These are phyloP conservation scores for Aphrocallistes beatrix DNA, from an alignment of 37 sponge, comb jelly and placozoan species.

Conservation along the genomic window DNA sequence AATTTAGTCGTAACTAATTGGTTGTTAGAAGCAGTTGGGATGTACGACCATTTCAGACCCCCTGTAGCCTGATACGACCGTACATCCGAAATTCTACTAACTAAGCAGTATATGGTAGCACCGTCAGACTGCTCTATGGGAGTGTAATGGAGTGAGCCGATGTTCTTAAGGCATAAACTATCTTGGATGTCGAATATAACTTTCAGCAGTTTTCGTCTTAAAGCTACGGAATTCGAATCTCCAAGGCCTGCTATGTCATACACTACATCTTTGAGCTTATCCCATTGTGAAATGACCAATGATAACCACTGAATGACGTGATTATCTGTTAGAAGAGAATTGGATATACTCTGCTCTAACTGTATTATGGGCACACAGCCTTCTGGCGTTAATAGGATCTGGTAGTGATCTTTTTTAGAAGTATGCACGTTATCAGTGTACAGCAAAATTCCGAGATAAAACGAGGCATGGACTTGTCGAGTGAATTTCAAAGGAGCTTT, in stretches of 20 bases:
- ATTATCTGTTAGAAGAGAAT: background rate
- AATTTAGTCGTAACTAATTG: background rate
- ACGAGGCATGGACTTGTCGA: slow-evolving; percentile 7
- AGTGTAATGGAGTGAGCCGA: background rate
- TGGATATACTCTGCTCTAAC: background rate
- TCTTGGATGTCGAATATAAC: background rate
- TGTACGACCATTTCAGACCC: background rate
- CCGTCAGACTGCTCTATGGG: background rate
- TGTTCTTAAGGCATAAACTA: background rate
- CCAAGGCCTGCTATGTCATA: background rate
- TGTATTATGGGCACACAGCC: background rate
- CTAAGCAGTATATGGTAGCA: background rate
- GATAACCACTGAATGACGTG: background rate
- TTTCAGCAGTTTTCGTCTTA: background rate
- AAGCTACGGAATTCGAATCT: slow-evolving; percentile 13
- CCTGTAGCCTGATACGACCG: background rate
- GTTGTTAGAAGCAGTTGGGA: background rate
- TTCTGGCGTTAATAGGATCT: slow-evolving; percentile 1
- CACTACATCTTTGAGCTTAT: background rate
- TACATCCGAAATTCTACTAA: background rate
- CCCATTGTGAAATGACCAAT: background rate
- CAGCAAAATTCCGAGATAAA: background rate
- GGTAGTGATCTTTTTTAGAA: background rate
- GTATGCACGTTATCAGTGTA: background rate
- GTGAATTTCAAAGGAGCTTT: background rate